Evolutionary conservation across 2,113 vertebrate species (phyloP), one percentile per base, ranked within the genome.

Genomic region (Orycteropus afer): DNA sequence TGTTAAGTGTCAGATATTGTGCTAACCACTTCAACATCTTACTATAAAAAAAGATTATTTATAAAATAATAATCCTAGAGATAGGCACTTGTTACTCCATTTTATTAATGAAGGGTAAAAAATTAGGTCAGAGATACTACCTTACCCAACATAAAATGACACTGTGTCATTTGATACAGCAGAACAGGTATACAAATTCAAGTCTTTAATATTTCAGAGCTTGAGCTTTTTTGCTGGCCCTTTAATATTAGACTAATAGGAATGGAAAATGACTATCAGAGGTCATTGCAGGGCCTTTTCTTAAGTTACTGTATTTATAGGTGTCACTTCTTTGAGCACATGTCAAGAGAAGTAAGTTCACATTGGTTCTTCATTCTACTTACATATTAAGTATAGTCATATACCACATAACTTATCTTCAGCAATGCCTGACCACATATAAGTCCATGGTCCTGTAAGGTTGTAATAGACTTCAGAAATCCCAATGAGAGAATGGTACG

Each of bases 191-290:
- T 87, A 76, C 17, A 73, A 93, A 90, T 87, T 27, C 67, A 92
- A 34, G 20, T 95, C 45, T 95, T 20, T 65, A 91, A 69, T 86
- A 82, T 82, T 94, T 69, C 22, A 94, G 65, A 32, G 3, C n/a
- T 82, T 55, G 84, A 51, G 3, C 23, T 86, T 86, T 87, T 84
- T 94, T 82, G 71, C 42, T 94, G 49, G 25, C 29, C 82, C 6
- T 90, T 96, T 78, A 85, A 88, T 93, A 92, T 29, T 91, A 86
- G 9, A 40, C 23, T 94, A 2, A 67, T 94, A 47, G 32, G 15
- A 76, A 40, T n/a, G n/a, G n/a, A n/a, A n/a, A n/a, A n/a, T n/a
- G n/a, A n/a, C 37, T 83, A 79, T 13, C 57, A 67, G 53, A 94
- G 22, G 69, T 79, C 51, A 63, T 74, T 51, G 10, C 27, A 71